phyloP scores from a whole-genome alignment of 1,140 invertebrate genomes.

The Ladona fulva region DNA sequence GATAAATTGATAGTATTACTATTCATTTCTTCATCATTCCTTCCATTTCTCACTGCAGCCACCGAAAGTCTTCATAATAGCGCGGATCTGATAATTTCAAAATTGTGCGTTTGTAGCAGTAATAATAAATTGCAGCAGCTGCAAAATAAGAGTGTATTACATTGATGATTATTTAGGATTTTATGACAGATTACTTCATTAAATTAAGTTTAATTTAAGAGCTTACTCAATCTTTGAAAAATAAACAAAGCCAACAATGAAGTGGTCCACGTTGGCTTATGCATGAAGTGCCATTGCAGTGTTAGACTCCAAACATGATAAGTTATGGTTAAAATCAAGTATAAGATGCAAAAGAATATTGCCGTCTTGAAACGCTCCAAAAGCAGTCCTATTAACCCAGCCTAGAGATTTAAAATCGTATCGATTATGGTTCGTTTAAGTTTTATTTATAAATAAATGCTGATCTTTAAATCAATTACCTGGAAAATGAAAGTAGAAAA shows the following conservation, averaged over 20 bases:
- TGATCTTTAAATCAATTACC: constrained; percentile 37
- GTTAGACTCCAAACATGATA: constrained; percentile 49
- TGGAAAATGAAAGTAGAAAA: constrained; percentile 66
- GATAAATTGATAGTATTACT: too few species aligned
- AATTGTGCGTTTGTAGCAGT: constrained; percentile 60
- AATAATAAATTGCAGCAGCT: constrained; percentile 66
- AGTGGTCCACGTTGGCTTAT: constrained; percentile 41
- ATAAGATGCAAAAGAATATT: constrained; percentile 43
- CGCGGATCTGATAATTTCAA: constrained; percentile 59
- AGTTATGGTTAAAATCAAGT: constrained; percentile 44
- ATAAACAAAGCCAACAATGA: constrained; percentile 48
- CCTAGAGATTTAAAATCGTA: constrained; percentile 34
- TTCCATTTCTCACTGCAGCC: constrained; percentile 43
- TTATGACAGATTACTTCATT: too few species aligned
- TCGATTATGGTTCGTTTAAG: too few species aligned
- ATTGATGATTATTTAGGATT: constrained; percentile 20
- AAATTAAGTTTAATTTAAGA: not conserved
- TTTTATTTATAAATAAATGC: constrained; percentile 16
- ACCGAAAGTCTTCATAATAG: constrained; percentile 60
- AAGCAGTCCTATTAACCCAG: constrained; percentile 55
- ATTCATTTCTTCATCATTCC: not conserved
- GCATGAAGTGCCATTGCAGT: constrained; percentile 42
- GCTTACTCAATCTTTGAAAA: constrained; percentile 50
- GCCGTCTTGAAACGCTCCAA: constrained; percentile 50
- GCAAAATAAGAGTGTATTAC: constrained; percentile 27